phyloP scores from a whole-genome alignment of 2,113 vertebrate genomes.

The Elephas maximus region DNA sequence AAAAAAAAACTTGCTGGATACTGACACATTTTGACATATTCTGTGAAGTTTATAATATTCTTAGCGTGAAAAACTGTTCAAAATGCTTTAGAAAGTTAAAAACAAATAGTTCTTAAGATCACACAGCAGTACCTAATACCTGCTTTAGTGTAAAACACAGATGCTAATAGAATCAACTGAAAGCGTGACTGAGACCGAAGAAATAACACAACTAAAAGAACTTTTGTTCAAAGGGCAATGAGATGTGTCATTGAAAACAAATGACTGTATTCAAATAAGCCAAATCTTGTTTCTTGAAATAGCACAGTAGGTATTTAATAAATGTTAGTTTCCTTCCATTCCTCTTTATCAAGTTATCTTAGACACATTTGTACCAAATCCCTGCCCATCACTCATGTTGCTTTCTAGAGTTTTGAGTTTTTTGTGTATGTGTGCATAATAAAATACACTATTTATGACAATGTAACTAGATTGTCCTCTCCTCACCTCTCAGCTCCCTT shows the following conservation, averaged over 20 bases:
- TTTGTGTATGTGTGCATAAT: not conserved
- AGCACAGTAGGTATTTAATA: not conserved
- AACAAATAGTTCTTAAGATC: not conserved
- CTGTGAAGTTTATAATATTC: not conserved
- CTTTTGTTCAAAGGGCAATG: not conserved
- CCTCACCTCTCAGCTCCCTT: not conserved
- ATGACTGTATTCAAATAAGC: not conserved
- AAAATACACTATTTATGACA: not conserved
- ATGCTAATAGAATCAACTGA: not conserved
- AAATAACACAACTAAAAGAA: not conserved
- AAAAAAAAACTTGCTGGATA: not conserved
- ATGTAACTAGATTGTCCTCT: not conserved
- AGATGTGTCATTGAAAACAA: slow-evolving; percentile 13
- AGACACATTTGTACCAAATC: not conserved
- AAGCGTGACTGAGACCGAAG: not conserved
- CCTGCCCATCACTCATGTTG: not conserved
- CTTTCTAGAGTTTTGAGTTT: not conserved
- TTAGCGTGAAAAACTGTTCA: not conserved
- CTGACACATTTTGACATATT: not conserved
- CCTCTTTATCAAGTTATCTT: not conserved
- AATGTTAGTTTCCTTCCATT: not conserved
- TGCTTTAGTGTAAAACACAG: not conserved
- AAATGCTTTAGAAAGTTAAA: not conserved
- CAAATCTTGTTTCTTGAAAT: not conserved
- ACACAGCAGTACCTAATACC: not conserved